phyloP scores from a whole-genome alignment of 2,113 vertebrate genomes.

The Cinclus mexicanus region DNA sequence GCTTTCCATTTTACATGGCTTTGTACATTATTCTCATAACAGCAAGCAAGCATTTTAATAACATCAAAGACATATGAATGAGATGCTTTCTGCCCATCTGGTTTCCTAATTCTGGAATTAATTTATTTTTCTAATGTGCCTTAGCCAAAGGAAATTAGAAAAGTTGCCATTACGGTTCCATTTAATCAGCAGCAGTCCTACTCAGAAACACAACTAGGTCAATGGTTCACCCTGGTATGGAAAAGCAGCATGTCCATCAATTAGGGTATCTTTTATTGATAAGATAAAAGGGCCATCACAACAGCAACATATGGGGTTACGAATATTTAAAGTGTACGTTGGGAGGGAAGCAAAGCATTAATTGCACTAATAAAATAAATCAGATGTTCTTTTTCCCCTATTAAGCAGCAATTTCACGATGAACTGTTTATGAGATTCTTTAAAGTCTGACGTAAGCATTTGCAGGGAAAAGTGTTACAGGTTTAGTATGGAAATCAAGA shows the following conservation, averaged over 20 bases:
- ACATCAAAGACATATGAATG: slow-evolving; percentile 4
- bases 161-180: neutral
- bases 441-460: neutral
- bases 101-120: slow-evolving; percentile 47
- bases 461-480: neutral
- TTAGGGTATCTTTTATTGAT: neutral
- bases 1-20: neutral
- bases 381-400: neutral
- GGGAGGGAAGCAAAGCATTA: slow-evolving; percentile 1
- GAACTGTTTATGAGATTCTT: neutral
- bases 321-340: neutral
- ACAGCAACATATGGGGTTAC: neutral
- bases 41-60: neutral
- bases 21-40: neutral
- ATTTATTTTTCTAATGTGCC: slow-evolving; percentile 53
- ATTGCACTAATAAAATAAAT: slow-evolving; percentile 10
- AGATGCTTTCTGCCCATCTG: slow-evolving; percentile 39
- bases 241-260: neutral
- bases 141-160: slow-evolving; percentile 59
- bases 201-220: slow-evolving; percentile 28
- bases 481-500: neutral
- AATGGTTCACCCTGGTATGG: neutral
- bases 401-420: neutral
- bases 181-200: slow-evolving; percentile 40
- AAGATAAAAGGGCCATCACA: slow-evolving; percentile 16